phyloP scores from a whole-genome alignment of 2,888 invertebrate species.

The Cheilosia grossa region DNA sequence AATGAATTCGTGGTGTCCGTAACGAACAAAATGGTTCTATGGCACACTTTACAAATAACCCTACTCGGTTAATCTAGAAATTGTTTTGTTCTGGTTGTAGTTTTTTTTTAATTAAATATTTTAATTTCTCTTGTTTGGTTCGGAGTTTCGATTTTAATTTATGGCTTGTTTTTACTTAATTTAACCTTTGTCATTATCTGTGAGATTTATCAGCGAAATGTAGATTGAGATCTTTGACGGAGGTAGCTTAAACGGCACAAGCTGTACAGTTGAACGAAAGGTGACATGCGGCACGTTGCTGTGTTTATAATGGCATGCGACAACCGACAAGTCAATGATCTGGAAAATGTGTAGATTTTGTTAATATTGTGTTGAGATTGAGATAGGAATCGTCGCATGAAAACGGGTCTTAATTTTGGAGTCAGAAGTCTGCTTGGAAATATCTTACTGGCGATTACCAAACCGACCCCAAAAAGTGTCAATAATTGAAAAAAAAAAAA shows the following conservation, averaged over 20 bases:
- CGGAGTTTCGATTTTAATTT: background rate
- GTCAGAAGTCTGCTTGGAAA: no score
- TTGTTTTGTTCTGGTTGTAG: conserved; percentile 16
- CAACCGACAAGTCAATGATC: no score
- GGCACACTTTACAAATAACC: conserved; percentile 64
- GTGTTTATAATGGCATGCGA: no score
- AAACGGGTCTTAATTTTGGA: no score
- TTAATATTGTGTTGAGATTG: no score
- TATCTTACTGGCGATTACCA: no score
- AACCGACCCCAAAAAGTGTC: no score
- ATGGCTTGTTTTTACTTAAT: background rate
- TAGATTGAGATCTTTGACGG: background rate
- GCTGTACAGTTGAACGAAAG: background rate
- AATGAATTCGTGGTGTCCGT: conserved; percentile 9
- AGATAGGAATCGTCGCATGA: no score
- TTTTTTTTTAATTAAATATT: conserved; percentile 40
- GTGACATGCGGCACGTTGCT: no score
- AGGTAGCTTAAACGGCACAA: no score
- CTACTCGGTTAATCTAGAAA: conserved; percentile 43
- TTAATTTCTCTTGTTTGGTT: conserved; percentile 28
- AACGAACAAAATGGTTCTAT: conserved; percentile 15
- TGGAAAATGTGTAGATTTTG: no score
- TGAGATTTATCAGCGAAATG: conserved; percentile 21
- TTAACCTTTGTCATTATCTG: background rate
- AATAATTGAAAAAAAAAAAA: no score